Evolutionary conservation across 2,113 vertebrate species (phyloP).

Genomic region (Entosphenus tridentatus): DNA sequence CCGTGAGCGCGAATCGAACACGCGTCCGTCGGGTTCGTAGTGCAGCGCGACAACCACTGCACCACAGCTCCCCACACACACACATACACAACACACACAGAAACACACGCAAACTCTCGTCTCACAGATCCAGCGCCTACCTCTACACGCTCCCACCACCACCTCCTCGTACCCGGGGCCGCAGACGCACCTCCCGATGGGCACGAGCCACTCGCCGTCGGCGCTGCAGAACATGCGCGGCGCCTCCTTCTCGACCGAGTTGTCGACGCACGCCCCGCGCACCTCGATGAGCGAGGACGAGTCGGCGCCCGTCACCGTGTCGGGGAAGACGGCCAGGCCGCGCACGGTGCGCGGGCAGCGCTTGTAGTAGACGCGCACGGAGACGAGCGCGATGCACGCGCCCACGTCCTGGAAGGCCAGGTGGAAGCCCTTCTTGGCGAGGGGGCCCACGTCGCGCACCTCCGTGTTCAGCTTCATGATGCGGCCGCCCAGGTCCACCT

Average conservation of each 20-base stretch:
- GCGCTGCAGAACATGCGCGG: slow-evolving; percentile 98
- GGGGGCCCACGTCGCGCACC: slow-evolving; percentile 57
- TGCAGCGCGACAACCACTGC: too few relatives aligned
- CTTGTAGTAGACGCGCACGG: slow-evolving; percentile 85
- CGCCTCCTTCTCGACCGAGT: slow-evolving; percentile 85
- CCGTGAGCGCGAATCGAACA: too few relatives aligned
- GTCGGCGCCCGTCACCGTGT: slow-evolving; percentile 77
- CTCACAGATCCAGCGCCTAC: too few relatives aligned
- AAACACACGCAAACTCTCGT: too few relatives aligned
- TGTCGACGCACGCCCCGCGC: slow-evolving; percentile 82
- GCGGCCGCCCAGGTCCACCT: slow-evolving; percentile 88
- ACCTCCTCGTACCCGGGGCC: slow-evolving; percentile 62
- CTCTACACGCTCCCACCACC: neutral
- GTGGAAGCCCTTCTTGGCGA: slow-evolving; percentile 75
- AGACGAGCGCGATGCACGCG: slow-evolving; percentile 83
- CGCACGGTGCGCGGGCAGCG: slow-evolving; percentile 70
- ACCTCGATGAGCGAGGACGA: slow-evolving; percentile 91
- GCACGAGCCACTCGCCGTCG: slow-evolving; percentile 94
- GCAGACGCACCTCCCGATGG: slow-evolving; percentile 88
- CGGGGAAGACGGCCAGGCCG: slow-evolving; percentile 83
- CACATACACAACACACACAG: too few relatives aligned
- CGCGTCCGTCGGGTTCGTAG: too few relatives aligned
- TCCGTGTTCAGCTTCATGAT: slow-evolving; percentile 98
- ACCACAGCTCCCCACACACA: too few relatives aligned
- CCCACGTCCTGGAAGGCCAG: slow-evolving; percentile 96